Percentiles rank a stretch among this genome's conserved stretches.
Evolutionary conservation across 2,797 vertebrate species (phyloP).

Genomic region (Paramormyrops hopkinsi): DNA sequence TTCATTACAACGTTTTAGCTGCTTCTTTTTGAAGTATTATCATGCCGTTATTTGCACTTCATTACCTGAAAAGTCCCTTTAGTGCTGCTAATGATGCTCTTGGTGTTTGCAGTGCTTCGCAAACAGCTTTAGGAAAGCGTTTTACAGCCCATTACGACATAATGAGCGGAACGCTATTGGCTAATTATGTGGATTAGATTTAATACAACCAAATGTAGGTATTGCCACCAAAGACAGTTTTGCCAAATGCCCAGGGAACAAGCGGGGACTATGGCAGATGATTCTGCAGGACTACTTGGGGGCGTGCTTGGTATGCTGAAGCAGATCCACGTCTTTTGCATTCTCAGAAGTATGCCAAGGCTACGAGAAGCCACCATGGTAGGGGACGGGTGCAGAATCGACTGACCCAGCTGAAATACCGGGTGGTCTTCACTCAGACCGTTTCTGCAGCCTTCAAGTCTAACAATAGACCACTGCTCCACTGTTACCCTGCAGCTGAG

Average conservation of each 20-base stretch:
- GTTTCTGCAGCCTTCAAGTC: not conserved
- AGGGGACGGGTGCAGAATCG: not conserved
- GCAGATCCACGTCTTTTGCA: not conserved
- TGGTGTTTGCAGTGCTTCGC: constrained; percentile 25
- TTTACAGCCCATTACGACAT: constrained; percentile 29
- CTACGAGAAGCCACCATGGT: not conserved
- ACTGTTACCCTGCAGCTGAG: not conserved
- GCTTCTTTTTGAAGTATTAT: constrained; percentile 18
- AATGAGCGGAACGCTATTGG: constrained; percentile 26
- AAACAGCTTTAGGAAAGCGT: constrained; percentile 29
- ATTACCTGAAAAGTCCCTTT: constrained; percentile 32
- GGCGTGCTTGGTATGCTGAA: not conserved
- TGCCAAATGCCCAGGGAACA: constrained; percentile 5
- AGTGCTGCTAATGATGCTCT: constrained; percentile 27
- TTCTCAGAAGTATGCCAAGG: not conserved
- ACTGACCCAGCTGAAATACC: not conserved
- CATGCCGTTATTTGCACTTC: constrained; percentile 23
- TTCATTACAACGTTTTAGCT: not conserved
- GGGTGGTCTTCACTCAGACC: not conserved
- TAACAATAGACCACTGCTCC: not conserved
- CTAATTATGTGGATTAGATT: constrained; percentile 25
- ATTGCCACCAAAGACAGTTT: constrained; percentile 10
- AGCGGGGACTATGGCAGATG: not conserved
- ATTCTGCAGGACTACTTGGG: not conserved
- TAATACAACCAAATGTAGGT: constrained; percentile 19